Percentiles rank a stretch among this genome's conserved stretches.
Conservation (phyloP, 1,140 invertebrate species). For the Drosophila obscura region DNA sequence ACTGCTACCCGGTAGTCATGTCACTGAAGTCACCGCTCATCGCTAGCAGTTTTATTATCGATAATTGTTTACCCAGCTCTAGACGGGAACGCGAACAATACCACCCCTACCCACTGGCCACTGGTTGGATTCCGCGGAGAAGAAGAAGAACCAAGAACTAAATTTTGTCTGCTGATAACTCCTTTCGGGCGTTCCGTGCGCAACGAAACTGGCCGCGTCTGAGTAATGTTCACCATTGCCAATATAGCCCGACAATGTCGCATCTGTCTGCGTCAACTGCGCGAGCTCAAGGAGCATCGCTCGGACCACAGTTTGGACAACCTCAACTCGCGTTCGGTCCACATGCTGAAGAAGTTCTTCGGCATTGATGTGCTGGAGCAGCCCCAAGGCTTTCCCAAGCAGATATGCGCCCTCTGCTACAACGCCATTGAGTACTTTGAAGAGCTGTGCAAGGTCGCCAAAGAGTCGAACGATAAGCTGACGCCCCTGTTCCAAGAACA, state of each 20-base stretch:
- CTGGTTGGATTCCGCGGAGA: too few species aligned
- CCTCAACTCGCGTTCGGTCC: conserved; percentile 30
- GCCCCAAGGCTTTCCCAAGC: conserved; percentile 51
- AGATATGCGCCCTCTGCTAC: conserved; percentile 69
- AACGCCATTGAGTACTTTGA: conserved; percentile 65
- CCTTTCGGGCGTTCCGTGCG: conserved; percentile 25
- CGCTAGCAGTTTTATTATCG: too few species aligned
- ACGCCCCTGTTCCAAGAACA: background rate
- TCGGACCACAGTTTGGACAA: conserved; percentile 13
- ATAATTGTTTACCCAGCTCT: too few species aligned
- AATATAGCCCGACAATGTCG: conserved; percentile 72
- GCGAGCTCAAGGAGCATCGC: conserved; percentile 38
- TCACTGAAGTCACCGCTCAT: too few species aligned
- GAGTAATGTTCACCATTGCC: conserved; percentile 51
- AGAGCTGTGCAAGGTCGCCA: conserved; percentile 62
- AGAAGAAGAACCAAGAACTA: too few species aligned
- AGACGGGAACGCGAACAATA: too few species aligned
- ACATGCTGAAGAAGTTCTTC: conserved; percentile 58
- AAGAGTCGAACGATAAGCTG: conserved; percentile 49
- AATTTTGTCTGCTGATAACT: too few species aligned
- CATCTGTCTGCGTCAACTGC: conserved; percentile 66
- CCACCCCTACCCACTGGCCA: too few species aligned
- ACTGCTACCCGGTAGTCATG: too few species aligned
- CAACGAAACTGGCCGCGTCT: conserved; percentile 17
- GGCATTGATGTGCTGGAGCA: conserved; percentile 64